A percentile compares a stretch with the other conserved stretches of the same genome.
Conservation (phyloP, 2,113 vertebrate species). For the Myanophis thanlyinensis region DNA sequence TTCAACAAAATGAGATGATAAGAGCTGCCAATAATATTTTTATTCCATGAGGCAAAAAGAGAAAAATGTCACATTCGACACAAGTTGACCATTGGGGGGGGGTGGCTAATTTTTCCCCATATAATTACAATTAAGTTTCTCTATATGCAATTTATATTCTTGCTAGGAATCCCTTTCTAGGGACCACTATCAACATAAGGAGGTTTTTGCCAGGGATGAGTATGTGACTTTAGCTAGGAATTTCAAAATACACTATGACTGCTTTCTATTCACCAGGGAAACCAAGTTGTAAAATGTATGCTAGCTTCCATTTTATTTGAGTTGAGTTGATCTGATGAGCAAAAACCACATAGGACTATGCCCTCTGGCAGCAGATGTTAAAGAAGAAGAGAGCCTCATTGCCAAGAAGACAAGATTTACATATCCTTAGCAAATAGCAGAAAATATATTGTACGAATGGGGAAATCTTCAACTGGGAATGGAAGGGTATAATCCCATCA, state of each 20-base stretch:
- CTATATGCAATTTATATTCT: background rate
- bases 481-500: background rate
- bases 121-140: background rate
- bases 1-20: background rate
- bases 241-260: background rate
- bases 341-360: background rate
- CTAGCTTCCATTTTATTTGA: background rate
- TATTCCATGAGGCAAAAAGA: background rate
- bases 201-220: background rate
- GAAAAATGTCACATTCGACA: background rate
- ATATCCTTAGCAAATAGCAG: background rate
- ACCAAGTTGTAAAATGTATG: background rate
- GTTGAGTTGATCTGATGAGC: background rate
- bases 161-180: background rate
- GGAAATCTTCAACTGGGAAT: background rate
- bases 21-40: background rate
- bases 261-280: background rate
- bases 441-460: background rate
- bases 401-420: background rate
- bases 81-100: background rate
- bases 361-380: background rate
- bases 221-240: background rate
- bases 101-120: background rate
- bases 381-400: background rate
- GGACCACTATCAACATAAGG: background rate